A percentile compares a stretch with the other conserved stretches of the same genome.
phyloP scores from a whole-genome alignment of 2,888 invertebrate species.

The Philonicus albiceps region DNA sequence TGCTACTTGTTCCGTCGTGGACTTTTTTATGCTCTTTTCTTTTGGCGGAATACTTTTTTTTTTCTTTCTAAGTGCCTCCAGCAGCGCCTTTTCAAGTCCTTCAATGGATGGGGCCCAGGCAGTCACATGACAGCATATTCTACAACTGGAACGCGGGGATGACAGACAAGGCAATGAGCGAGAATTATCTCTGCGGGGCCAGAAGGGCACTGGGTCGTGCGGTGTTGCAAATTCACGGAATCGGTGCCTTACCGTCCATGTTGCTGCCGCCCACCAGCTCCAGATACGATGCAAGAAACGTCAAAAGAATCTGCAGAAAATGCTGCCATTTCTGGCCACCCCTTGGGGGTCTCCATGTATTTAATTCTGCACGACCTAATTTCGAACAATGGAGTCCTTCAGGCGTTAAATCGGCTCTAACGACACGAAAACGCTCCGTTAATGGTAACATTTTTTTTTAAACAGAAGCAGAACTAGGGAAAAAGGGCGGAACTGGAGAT shows the following conservation, averaged over 20 bases:
- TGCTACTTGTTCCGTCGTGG: slow-evolving; percentile 15
- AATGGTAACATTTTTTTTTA: slow-evolving; percentile 26
- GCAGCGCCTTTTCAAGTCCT: neutral
- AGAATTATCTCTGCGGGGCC: slow-evolving; percentile 10
- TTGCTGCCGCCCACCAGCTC: neutral
- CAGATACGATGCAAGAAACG: slow-evolving; percentile 43
- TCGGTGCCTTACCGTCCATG: neutral
- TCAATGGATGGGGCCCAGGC: slow-evolving; percentile 7
- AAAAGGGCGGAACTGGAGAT: neutral
- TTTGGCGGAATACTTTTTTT: neutral
- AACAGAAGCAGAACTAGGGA: neutral
- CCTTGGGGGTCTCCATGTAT: slow-evolving; percentile 5
- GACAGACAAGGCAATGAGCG: slow-evolving; percentile 17
- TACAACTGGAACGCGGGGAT: slow-evolving; percentile 14
- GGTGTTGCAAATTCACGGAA: neutral
- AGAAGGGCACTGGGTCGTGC: slow-evolving; percentile 6
- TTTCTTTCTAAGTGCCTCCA: neutral
- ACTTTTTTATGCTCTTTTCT: slow-evolving; percentile 17
- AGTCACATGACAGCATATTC: slow-evolving; percentile 22
- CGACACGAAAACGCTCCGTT: slow-evolving; percentile 37
- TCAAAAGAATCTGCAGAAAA: slow-evolving; percentile 35
- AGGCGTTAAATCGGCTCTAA: slow-evolving; percentile 39
- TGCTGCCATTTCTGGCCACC: neutral
- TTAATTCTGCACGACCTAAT: slow-evolving; percentile 42
- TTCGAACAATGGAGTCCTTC: slow-evolving; percentile 35